Percentiles rank a stretch among this genome's conserved stretches.
Evolutionary conservation across 2,888 invertebrate species (phyloP).

Genomic region (Chromoteleia sp.): DNA sequence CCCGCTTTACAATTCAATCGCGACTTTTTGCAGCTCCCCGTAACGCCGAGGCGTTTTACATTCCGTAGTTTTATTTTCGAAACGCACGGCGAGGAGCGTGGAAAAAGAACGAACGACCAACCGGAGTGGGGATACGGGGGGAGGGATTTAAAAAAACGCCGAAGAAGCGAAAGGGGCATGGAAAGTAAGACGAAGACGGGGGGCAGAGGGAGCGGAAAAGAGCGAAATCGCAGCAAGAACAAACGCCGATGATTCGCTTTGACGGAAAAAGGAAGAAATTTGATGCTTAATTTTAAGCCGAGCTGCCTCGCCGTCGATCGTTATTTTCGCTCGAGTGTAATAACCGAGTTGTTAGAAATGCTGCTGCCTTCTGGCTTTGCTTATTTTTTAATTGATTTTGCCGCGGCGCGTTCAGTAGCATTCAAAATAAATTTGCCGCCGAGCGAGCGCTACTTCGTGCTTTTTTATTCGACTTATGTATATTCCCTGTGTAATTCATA

Average conservation of each 20-base stretch:
- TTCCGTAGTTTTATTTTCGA: constrained; percentile 59
- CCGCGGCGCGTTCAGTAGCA: constrained; percentile 52
- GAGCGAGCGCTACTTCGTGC: constrained; percentile 33
- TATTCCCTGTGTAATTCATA: constrained; percentile 44
- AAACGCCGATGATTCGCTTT: constrained; percentile 58
- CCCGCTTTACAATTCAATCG: constrained; percentile 59
- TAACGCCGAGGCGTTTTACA: constrained; percentile 42
- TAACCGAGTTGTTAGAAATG: constrained; percentile 55
- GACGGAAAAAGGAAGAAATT: constrained; percentile 52
- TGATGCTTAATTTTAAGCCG: constrained; percentile 56
- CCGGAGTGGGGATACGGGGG: too few species aligned
- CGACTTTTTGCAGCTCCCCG: constrained; percentile 34
- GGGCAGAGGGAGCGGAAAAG: constrained; percentile 16
- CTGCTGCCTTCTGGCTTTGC: constrained; percentile 48
- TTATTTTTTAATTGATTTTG: constrained; percentile 58
- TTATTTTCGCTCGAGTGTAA: constrained; percentile 57
- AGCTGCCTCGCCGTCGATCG: constrained; percentile 51
- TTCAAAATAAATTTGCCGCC: constrained; percentile 59
- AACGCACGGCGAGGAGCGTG: neutral
- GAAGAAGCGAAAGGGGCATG: constrained; percentile 1
- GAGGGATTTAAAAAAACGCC: too few species aligned
- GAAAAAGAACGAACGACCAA: neutral
- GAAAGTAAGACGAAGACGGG: constrained; percentile 30
- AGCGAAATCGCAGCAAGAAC: constrained; percentile 38
- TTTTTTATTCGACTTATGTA: constrained; percentile 52